Evolutionary conservation across 2,113 vertebrate genomes (phyloP).

Genomic region (Solenodon paradoxus): DNA sequence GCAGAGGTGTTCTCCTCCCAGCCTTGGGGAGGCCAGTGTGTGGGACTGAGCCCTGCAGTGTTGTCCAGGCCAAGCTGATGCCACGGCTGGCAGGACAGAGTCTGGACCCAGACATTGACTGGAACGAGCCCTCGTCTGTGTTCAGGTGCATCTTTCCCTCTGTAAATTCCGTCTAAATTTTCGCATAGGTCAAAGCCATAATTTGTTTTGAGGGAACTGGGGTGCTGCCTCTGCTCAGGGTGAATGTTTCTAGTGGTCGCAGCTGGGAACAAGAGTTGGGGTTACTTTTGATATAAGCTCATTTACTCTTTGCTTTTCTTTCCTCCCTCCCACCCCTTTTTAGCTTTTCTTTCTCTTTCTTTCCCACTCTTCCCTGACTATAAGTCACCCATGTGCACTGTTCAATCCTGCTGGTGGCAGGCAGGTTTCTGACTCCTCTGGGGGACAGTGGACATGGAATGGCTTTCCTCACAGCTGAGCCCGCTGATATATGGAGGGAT

Average conservation of each 20-base stretch:
- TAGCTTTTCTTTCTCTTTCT: background rate
- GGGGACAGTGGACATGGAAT: background rate
- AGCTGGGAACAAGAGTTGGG: background rate
- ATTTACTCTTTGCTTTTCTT: background rate
- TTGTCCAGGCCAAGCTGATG: background rate
- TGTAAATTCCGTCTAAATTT: background rate
- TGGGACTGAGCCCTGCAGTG: background rate
- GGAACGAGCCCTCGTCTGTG: background rate
- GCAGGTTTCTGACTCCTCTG: background rate
- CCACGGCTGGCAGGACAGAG: too few species aligned
- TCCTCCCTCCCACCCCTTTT: too few species aligned
- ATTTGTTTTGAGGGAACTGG: background rate
- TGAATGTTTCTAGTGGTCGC: background rate
- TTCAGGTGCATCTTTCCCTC: background rate
- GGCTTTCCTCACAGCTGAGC: constrained; percentile 25
- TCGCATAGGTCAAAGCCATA: background rate
- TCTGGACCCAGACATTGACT: background rate
- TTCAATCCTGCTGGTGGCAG: background rate
- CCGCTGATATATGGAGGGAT: background rate
- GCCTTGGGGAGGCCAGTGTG: background rate
- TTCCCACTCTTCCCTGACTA: background rate
- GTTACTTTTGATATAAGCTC: background rate
- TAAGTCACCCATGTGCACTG: background rate
- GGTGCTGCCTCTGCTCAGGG: background rate
- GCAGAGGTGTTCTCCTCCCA: background rate